Evolutionary conservation across 2,888 invertebrate species (phyloP), one percentile per base, ranked within the genome.

Genomic region (Metalampra italica): DNA sequence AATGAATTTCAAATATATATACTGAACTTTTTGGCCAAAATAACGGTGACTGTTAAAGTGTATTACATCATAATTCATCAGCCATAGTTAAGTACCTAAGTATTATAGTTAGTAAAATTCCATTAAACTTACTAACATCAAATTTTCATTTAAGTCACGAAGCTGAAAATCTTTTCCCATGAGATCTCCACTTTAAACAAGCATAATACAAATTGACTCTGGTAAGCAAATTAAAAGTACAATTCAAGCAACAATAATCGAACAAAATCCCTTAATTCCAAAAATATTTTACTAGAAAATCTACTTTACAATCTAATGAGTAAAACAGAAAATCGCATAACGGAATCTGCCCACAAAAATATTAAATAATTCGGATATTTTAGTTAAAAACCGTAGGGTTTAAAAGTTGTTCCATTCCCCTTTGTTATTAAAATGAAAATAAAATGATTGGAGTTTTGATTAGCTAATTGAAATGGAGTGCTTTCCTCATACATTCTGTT

Each of bases 371-470:
- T 63, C 66, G 68, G n/a, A 67, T 63, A 65, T 64, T 75, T 71
- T 65, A 72, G 66, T 71, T 70, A 63, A 57, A 65, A 68, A 66
- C 59, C 57, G 50, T 59, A 47, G 53, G 51, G 50, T 48, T 51
- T 51, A 52, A 57, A 30, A 61, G 59, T 60, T 59, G 64, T 57
- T 57, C 51, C 59, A 58, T 61, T 57, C 50, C 41, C 68, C 60
- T 67, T 64, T 66, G 64, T 65, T 69, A 68, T 64, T 61, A 78
- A 75, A 74, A 74, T 71, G 62, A 64, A 78, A 62, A 64, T 65
- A 64, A 62, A 60, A 73, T 68, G 71, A 79, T 79, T 78, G 75
- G 68, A 59, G 75, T 78, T 69, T 68, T 68, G 60, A 68, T 69
- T 66, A 77, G 75, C 74, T 75, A 68, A 66, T 64, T 56, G 56